Conservation (phyloP, 2,888 invertebrate species). For the Epiperipatus broadwayi region DNA sequence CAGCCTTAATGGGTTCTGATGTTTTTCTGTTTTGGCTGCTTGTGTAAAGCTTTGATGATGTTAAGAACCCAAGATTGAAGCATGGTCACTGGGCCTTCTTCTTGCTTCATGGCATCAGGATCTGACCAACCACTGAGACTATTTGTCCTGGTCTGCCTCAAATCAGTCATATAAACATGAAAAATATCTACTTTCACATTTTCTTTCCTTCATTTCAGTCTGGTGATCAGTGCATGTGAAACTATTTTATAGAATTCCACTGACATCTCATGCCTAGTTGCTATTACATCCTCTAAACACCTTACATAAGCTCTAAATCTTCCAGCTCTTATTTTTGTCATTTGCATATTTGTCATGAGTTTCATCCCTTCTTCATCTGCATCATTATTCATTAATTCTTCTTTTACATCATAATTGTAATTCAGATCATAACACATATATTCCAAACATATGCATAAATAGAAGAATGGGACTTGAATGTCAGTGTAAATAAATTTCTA, state of each 20-base stretch:
- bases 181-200: constrained; percentile 97
- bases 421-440: constrained; percentile 95
- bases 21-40: constrained; percentile 63
- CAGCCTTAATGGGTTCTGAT: constrained; percentile 77
- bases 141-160: constrained; percentile 67
- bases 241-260: constrained; percentile 68
- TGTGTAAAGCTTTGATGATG: constrained; percentile 71
- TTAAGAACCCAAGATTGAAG: constrained; percentile 41
- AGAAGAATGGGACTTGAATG: too few relatives aligned
- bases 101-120: constrained; percentile 30
- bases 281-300: constrained; percentile 82
- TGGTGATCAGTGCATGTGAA: constrained; percentile 69
- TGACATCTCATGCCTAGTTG: constrained; percentile 73
- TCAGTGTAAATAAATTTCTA: too few relatives aligned
- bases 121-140: constrained; percentile 25
- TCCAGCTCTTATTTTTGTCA: constrained; percentile 99
- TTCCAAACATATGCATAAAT: constrained; percentile 62
- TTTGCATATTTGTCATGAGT: constrained; percentile 86
- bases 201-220: constrained; percentile 93
- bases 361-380: constrained; percentile 43
- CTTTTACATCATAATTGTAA: constrained; percentile 80
- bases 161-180: constrained; percentile 77
- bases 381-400: constrained; percentile 28
- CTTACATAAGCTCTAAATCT: constrained; percentile 84
- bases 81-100: constrained; percentile 28